A percentile compares a stretch with the other conserved stretches of the same genome.
phyloP scores from a whole-genome alignment of 1,140 invertebrate genomes.

The Andrena cerasifolii region DNA sequence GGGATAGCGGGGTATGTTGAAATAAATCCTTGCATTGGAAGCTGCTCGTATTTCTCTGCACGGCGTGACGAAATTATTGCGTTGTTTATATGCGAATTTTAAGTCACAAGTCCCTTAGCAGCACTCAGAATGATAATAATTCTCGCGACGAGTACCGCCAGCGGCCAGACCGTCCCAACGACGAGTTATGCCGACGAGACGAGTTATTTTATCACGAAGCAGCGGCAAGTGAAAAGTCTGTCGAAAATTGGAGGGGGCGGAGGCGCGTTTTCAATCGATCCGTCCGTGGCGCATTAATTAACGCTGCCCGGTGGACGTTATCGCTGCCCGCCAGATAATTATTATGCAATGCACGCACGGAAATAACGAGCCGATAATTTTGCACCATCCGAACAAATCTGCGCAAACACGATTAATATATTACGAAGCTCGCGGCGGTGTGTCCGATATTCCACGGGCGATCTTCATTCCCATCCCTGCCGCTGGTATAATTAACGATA shows the following conservation, averaged over 20 bases:
- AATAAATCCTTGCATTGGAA: too few species aligned
- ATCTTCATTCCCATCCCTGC: slow-evolving; percentile 1
- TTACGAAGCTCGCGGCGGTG: slow-evolving; percentile 2
- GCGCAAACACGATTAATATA: slow-evolving; percentile 53
- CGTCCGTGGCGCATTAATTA: slow-evolving; percentile 47
- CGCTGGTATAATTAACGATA: slow-evolving; percentile 13
- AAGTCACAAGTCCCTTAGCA: too few species aligned
- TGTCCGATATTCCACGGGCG: slow-evolving; percentile 24
- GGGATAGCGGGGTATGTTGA: too few species aligned
- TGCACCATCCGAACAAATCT: slow-evolving; percentile 55
- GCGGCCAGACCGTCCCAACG: too few species aligned
- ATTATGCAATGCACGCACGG: slow-evolving; percentile 50
- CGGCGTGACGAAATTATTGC: too few species aligned
- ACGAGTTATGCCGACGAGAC: too few species aligned
- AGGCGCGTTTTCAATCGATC: slow-evolving; percentile 25
- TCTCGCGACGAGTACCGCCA: too few species aligned
- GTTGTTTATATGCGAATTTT: too few species aligned
- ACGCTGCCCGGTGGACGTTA: slow-evolving; percentile 40
- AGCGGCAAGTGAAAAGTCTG: not conserved
- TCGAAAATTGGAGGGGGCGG: slow-evolving; percentile 13
- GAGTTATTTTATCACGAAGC: not conserved
- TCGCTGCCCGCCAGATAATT: slow-evolving; percentile 48
- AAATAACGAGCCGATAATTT: slow-evolving; percentile 52
- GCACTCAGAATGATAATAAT: too few species aligned
- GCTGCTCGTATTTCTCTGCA: too few species aligned